These are phyloP conservation scores for Meganola albula DNA, from an alignment of 2,888 invertebrate genomes.

Conservation along the genomic window DNA sequence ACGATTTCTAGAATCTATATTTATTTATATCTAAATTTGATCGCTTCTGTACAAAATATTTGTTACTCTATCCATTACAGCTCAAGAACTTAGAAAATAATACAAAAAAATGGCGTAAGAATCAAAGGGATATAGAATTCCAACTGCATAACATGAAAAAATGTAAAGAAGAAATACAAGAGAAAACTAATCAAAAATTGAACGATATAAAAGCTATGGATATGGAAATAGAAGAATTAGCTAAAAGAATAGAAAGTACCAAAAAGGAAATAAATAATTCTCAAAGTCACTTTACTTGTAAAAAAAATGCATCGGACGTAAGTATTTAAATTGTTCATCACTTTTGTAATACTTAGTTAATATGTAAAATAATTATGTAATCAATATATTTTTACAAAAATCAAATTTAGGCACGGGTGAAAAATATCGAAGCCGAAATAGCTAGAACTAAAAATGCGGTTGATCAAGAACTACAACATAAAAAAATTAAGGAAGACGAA, in stretches of 20 bases:
- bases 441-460: constrained; percentile 29
- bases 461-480: constrained; percentile 35
- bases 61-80: constrained; percentile 28
- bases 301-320: constrained; percentile 48
- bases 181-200: constrained; percentile 46
- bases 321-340: constrained; percentile 23
- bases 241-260: constrained; percentile 41
- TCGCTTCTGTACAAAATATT: constrained; percentile 43
- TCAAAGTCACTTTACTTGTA: constrained; percentile 32
- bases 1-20: too few species aligned
- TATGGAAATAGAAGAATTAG: constrained; percentile 43
- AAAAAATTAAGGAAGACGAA: constrained; percentile 46
- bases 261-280: constrained; percentile 36
- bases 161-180: constrained; percentile 41
- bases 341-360: too few species aligned
- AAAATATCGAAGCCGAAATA: constrained; percentile 32
- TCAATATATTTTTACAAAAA: too few species aligned
- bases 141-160: constrained; percentile 43
- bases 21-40: too few species aligned
- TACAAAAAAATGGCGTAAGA: constrained; percentile 53
- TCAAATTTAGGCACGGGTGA: constrained; percentile 42
- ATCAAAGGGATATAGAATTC: constrained; percentile 52
- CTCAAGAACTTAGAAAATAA: constrained; percentile 47
- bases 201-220: constrained; percentile 50
- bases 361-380: too few species aligned